Base-by-base conservation (phyloP, 2,888 invertebrate species). In the Polietes domitor region DNA sequence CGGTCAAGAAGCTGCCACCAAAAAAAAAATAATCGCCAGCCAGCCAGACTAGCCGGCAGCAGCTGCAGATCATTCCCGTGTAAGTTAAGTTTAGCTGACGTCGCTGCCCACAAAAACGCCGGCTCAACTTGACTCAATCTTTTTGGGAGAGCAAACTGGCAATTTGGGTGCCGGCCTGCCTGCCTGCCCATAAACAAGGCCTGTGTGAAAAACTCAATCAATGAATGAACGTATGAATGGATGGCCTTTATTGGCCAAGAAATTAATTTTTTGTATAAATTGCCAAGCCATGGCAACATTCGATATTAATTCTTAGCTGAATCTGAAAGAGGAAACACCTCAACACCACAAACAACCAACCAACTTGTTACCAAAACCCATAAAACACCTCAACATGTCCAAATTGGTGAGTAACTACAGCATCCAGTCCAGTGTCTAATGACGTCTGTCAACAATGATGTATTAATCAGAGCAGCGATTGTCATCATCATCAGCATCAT, bases 291-390 rank as follows among this genome's bases (percentile, higher is more conserved):
- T 76, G 72, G 6, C 68, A 78, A 61, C 55, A 68, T 78, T 72
- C 65, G 50, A 72, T 81, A 84, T 81, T 81, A 84, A 84, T 84
- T 81, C 84, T 81, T 79, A 70, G 28, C 61, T 76, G 84, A 68
- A 79, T 76, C 78, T 84, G 50, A 68, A 81, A 75, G 78, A 73
- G 61, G 78, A 61, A 84, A 81, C 84, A 81, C 28, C 81, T 73
- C 43, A 12, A 41, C 75, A 61, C 68, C 37, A 43, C n/a, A n/a
- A 4, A 50, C 32, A 24, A 32, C n/a, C 37, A 7, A 32, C 37
- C 37, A 12, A n/a, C 53, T 71, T 15, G 58, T 0, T 26, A 3
- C 15, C 17, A 24, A 21, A 26, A 65, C n/a, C 28, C 47, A 71
- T 53, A 43, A 53, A 37, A 47, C n/a, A 55, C 17, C n/a, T 28